Evolutionary conservation across 2,797 vertebrate genomes (phyloP).

Genomic region (Mionectes olivaceus): DNA sequence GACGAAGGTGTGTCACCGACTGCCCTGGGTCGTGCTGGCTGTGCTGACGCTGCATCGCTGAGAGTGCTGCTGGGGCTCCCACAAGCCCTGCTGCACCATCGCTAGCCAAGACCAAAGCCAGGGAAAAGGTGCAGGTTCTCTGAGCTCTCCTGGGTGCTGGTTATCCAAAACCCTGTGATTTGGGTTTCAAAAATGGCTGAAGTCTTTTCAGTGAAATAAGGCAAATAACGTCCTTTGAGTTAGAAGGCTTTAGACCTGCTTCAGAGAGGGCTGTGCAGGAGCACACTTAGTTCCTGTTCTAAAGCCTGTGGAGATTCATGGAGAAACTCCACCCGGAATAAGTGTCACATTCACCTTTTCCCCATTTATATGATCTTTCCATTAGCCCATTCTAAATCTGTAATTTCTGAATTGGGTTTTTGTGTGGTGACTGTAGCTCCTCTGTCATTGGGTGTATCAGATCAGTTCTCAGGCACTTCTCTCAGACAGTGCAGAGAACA

Average conservation of each 20-base stretch:
- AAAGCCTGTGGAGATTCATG: background rate
- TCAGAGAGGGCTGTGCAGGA: background rate
- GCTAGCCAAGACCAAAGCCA: background rate
- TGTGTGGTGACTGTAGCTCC: background rate
- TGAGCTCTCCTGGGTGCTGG: background rate
- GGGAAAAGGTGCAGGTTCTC: background rate
- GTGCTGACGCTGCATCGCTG: background rate
- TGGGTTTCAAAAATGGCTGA: background rate
- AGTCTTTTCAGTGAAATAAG: background rate
- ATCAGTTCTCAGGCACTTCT: background rate
- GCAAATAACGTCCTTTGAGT: background rate
- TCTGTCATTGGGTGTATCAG: background rate
- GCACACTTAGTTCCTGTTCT: background rate
- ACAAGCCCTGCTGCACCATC: background rate
- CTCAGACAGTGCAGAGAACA: background rate
- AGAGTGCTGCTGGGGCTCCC: background rate
- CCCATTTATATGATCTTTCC: background rate
- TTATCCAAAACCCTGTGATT: background rate
- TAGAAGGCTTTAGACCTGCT: background rate
- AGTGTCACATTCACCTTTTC: background rate
- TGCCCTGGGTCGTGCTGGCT: accelerated
- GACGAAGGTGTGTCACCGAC: accelerated
- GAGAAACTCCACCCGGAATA: background rate
- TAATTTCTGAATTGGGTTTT: background rate
- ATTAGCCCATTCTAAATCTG: background rate